Evolutionary conservation across 1,140 invertebrate genomes (phyloP).

Genomic region (Zaprionus vittiger): DNA sequence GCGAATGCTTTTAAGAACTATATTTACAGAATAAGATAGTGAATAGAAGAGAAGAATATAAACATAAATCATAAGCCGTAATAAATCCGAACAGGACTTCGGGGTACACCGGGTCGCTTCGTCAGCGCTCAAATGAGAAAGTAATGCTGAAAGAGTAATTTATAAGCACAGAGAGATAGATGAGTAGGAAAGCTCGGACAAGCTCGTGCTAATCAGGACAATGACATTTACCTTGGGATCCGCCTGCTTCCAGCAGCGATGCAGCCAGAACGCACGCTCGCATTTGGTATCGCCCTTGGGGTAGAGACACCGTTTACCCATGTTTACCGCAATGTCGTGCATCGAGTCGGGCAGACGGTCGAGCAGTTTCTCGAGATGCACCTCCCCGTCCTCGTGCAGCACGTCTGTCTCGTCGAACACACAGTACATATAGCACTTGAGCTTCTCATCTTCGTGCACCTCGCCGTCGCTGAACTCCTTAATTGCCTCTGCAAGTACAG

Average conservation of each 20-base stretch:
- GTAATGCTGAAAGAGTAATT: constrained; percentile 44
- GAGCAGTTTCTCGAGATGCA: constrained; percentile 63
- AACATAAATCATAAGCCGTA: constrained; percentile 46
- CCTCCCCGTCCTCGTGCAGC: constrained; percentile 66
- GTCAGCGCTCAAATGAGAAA: constrained; percentile 48
- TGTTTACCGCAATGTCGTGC: constrained; percentile 67
- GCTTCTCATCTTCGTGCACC: constrained; percentile 65
- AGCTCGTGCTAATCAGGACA: constrained; percentile 31
- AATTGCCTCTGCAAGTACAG: constrained; percentile 58
- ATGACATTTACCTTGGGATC: constrained; percentile 60
- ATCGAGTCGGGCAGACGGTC: constrained; percentile 61
- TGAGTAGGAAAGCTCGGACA: not conserved
- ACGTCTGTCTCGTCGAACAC: constrained; percentile 67
- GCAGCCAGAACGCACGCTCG: constrained; percentile 72
- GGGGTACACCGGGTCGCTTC: constrained; percentile 9
- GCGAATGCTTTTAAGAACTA: constrained; percentile 37
- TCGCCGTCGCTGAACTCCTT: constrained; percentile 75
- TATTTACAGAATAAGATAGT: constrained; percentile 18
- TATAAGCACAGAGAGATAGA: constrained; percentile 15
- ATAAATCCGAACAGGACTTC: not conserved
- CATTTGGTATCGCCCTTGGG: constrained; percentile 69
- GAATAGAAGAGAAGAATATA: constrained; percentile 14
- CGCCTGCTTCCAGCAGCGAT: constrained; percentile 69
- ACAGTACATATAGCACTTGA: constrained; percentile 76
- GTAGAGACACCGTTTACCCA: constrained; percentile 67